A percentile compares a stretch with the other conserved stretches of the same genome.
Conservation (phyloP, 2,888 invertebrate species). For the Chymomyza caudatula region DNA sequence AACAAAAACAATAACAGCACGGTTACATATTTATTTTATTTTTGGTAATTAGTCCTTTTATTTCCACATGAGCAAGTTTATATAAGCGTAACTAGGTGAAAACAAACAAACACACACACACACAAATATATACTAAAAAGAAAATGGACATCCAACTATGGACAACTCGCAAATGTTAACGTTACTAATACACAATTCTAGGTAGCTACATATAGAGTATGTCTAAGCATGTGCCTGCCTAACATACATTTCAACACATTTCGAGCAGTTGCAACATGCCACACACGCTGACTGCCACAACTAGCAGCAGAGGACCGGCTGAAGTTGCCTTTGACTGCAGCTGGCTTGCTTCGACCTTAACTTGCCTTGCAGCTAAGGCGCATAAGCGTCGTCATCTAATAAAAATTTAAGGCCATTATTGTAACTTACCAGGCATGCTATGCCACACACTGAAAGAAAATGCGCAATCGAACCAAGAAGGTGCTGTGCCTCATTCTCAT, state of each 20-base stretch:
- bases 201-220: constrained; percentile 4
- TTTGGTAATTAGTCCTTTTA: constrained; percentile 60
- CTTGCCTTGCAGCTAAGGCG: constrained; percentile 61
- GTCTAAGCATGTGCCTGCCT: not conserved
- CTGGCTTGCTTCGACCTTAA: not conserved
- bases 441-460: not conserved
- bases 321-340: constrained; percentile 12
- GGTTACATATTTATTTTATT: constrained; percentile 35
- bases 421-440: constrained; percentile 55
- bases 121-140: not conserved
- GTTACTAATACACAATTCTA: constrained; percentile 28
- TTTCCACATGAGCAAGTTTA: constrained; percentile 46
- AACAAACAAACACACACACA: not conserved
- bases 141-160: not conserved
- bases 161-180: not conserved
- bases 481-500: too few species aligned
- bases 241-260: constrained; percentile 58
- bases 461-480: not conserved
- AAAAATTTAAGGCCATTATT: constrained; percentile 71
- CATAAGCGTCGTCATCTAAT: constrained; percentile 70
- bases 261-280: constrained; percentile 34
- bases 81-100: constrained; percentile 11
- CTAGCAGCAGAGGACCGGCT: not conserved
- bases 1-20: not conserved
- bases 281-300: not conserved